These are phyloP conservation scores for Callyntrura sp. DNA, from an alignment of 2,888 invertebrate species.

Conservation along the genomic window DNA sequence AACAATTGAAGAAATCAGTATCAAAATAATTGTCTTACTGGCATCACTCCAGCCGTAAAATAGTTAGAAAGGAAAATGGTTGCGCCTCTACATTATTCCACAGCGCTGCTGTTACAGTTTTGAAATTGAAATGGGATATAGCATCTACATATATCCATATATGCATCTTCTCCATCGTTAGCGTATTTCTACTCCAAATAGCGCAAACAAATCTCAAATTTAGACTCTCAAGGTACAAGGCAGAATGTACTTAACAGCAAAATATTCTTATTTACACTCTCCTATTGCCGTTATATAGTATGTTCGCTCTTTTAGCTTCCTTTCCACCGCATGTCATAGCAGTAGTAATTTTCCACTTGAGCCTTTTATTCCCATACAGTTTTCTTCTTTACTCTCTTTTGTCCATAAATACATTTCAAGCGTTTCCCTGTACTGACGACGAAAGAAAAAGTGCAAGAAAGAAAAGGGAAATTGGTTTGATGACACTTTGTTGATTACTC, in stretches of 20 bases:
- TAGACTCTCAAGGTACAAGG: background rate
- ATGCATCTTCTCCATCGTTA: no score
- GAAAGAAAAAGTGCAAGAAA: background rate
- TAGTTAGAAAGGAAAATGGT: background rate
- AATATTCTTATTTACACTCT: no score
- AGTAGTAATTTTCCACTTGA: constrained; percentile 45
- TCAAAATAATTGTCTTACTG: constrained; percentile 58
- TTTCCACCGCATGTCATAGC: no score
- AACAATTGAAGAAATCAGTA: constrained; percentile 32
- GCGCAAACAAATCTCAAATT: background rate
- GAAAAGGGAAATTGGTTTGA: constrained; percentile 73
- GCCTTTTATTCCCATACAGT: constrained; percentile 15
- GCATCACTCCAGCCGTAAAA: constrained; percentile 56
- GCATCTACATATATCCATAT: background rate
- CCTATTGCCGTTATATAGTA: no score
- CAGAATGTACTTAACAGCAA: no score
- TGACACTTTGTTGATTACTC: constrained; percentile 76
- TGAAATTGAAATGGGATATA: no score
- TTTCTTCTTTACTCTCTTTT: constrained; percentile 10
- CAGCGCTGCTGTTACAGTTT: no score
- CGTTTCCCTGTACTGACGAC: background rate
- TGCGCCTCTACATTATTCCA: no score
- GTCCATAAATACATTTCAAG: background rate
- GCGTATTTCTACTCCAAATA: no score
- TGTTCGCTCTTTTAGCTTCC: no score